Base-by-base conservation (phyloP, 2,797 vertebrate genomes). In the Neosilurus hyrtlii region DNA sequence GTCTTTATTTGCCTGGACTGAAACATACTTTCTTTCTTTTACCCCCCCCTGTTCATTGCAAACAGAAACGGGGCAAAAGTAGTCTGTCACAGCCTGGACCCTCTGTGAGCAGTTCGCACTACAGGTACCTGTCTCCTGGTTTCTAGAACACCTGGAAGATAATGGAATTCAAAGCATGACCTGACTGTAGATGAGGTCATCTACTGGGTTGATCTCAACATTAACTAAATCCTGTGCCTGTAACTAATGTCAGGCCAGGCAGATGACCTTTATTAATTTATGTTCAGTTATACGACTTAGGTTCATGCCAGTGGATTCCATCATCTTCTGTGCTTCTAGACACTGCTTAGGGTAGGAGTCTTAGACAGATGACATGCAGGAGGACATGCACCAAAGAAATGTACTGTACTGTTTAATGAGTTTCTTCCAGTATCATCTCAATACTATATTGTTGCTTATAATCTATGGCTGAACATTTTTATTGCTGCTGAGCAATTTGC, bases 11-110 rank as follows among this genome's bases (percentile, higher is more conserved):
- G 96, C 97, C 94, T 97, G 97, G 97, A 99, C 97, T 99, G 97
- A 99, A 99, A 97, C 97, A 97, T 97, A 98, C 94, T 98, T 94
- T 97, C 96, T 98, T 98, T 96, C 96, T 94, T 98, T 97, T 96
- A 96, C 96, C 96, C 91, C 43, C 30, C 95, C 97, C 96, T 96
- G 96, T 97, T 98, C 97, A 99, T 98, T 98, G 94, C 96, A 97
- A 90, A 96, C 98, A 99, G 98, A 96, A 96, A 95, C 95, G 97
- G 95, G 96, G 95, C 97, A 99, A 97, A 97, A 96, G 95, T 98
- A 99, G 96, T 97, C 94, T 97, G 95, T 96, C 96, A 95, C 95
- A 96, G 95, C 96, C 96, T 92, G 97, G 97, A 99, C 95, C 94
- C 95, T 96, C 96, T 96, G 96, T 96, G 95, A 97, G 94, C 97